phyloP scores from a whole-genome alignment of 2,888 invertebrate genomes.

The Chironomus tentans region DNA sequence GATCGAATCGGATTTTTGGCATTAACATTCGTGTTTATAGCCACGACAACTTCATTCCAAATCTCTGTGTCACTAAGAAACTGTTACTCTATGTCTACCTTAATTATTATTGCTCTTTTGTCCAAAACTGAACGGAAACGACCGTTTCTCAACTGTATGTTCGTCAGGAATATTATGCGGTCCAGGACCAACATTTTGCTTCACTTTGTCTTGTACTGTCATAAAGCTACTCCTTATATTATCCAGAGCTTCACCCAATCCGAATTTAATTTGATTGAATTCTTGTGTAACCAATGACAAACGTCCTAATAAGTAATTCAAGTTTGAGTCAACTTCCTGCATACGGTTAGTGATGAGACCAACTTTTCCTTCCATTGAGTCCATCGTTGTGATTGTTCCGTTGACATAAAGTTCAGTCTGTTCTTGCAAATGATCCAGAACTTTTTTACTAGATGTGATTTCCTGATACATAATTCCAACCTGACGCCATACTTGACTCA shows the following conservation, averaged over 20 bases:
- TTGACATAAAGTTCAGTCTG: conserved; percentile 73
- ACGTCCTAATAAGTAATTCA: conserved; percentile 72
- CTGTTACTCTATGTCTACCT: no score
- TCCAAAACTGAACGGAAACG: neutral
- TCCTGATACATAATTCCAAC: conserved; percentile 83
- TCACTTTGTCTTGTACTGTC: conserved; percentile 49
- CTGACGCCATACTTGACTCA: conserved; percentile 81
- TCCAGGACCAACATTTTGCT: conserved; percentile 49
- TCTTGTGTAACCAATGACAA: conserved; percentile 74
- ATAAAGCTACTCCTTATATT: conserved; percentile 58
- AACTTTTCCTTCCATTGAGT: conserved; percentile 51
- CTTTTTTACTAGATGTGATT: conserved; percentile 62
- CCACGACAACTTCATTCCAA: no score
- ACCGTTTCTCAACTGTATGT: neutral
- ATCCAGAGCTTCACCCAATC: conserved; percentile 62
- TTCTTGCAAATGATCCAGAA: conserved; percentile 62
- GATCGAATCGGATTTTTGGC: no score
- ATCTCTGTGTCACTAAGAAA: no score
- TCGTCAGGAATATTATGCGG: conserved; percentile 48
- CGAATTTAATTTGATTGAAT: conserved; percentile 70
- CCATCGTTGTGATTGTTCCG: conserved; percentile 65
- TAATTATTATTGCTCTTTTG: neutral
- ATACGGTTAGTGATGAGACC: conserved; percentile 62
- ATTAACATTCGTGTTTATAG: no score
- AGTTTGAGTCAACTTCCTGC: conserved; percentile 66